Conservation (phyloP, 1,140 invertebrate genomes). For the Megalonaias nervosa region DNA sequence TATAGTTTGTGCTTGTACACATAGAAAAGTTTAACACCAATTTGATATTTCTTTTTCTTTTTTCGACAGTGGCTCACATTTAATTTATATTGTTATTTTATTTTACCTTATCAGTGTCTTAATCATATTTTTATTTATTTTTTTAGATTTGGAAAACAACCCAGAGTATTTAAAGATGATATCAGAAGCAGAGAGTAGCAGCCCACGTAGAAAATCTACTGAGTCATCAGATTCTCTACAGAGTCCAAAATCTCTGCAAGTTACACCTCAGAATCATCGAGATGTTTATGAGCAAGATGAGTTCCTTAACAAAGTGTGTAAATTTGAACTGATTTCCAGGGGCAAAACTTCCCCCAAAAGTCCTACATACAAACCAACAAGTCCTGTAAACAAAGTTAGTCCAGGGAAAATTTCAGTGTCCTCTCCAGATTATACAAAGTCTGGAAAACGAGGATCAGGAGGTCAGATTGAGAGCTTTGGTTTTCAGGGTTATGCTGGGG, state of each 20-base stretch:
- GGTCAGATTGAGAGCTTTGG: slow-evolving; percentile 18
- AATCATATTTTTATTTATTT: not conserved
- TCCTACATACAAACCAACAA: slow-evolving; percentile 8
- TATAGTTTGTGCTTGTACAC: too few species aligned
- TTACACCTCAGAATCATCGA: slow-evolving; percentile 2
- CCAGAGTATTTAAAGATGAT: slow-evolving; percentile 65
- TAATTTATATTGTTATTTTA: not conserved
- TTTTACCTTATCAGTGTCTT: not conserved
- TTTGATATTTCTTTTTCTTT: too few species aligned
- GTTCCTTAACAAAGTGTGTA: slow-evolving; percentile 67
- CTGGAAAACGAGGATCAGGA: slow-evolving; percentile 21
- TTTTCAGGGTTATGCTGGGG: slow-evolving; percentile 52
- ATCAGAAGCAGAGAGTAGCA: slow-evolving; percentile 54
- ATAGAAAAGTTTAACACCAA: too few species aligned
- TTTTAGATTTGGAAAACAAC: slow-evolving; percentile 62
- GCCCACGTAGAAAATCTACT: slow-evolving; percentile 23
- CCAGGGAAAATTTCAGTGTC: slow-evolving; percentile 25
- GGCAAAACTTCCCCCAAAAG: slow-evolving; percentile 47
- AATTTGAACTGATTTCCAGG: slow-evolving; percentile 67
- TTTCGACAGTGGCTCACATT: too few species aligned
- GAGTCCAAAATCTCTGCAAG: slow-evolving; percentile 7
- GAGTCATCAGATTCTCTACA: slow-evolving; percentile 28
- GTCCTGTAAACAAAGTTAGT: slow-evolving; percentile 28
- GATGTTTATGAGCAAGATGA: slow-evolving; percentile 54
- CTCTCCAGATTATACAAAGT: slow-evolving; percentile 25